Percentiles rank a stretch among this genome's conserved stretches.
Evolutionary conservation across 2,113 vertebrate genomes (phyloP).

Genomic region (Hucho hucho): DNA sequence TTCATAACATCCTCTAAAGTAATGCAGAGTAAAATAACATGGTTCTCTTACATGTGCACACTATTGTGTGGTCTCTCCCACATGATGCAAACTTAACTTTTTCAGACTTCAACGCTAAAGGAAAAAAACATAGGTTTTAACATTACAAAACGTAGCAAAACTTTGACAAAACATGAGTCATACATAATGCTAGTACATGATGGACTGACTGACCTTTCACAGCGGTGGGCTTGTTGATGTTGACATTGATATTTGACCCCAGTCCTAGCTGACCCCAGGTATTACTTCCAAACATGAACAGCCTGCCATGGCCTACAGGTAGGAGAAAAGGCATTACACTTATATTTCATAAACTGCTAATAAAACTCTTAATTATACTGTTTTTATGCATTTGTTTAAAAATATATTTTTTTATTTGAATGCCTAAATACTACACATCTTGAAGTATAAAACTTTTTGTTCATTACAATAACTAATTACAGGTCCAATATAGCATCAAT

Average conservation of each 20-base stretch:
- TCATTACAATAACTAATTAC: too few species aligned
- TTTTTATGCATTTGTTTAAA: background rate
- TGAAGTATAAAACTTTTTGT: too few species aligned
- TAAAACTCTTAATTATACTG: background rate
- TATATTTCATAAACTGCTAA: background rate
- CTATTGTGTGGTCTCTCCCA: constrained; percentile 86
- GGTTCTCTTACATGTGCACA: constrained; percentile 81
- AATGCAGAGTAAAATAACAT: background rate
- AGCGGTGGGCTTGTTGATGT: constrained; percentile 79
- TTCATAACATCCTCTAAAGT: background rate
- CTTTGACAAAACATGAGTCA: background rate
- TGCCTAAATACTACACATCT: background rate
- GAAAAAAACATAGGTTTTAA: constrained; percentile 9
- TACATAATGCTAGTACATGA: background rate
- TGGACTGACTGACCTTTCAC: constrained; percentile 79
- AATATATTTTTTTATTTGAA: background rate
- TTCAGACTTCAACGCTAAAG: constrained; percentile 83
- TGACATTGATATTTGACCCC: constrained; percentile 72
- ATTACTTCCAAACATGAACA: constrained; percentile 87
- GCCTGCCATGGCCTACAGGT: constrained; percentile 80
- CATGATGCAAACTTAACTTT: constrained; percentile 84
- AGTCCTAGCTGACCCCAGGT: constrained; percentile 84
- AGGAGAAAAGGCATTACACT: background rate
- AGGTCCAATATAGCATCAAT: too few species aligned
- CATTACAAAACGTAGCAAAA: background rate